These are phyloP conservation scores for Cotesia typhae DNA, from an alignment of 1,140 invertebrate genomes.

Conservation along the genomic window DNA sequence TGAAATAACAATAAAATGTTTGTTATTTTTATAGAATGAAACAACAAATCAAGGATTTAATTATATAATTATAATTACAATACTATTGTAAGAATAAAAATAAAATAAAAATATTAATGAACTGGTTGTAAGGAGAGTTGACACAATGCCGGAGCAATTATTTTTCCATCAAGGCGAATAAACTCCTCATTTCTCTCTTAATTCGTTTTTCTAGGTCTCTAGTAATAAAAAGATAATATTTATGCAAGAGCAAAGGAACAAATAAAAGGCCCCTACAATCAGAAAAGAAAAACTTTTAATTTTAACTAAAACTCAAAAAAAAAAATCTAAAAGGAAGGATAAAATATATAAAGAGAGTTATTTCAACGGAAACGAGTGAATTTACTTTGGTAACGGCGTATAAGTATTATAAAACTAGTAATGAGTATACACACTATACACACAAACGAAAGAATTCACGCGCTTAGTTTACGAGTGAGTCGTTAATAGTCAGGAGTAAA, in stretches of 20 bases:
- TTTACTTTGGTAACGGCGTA: conserved; percentile 15
- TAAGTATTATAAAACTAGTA: too few species aligned
- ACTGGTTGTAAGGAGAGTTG: conserved; percentile 9
- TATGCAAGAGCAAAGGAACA: conserved; percentile 26
- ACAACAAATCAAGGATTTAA: too few species aligned
- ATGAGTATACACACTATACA: not conserved
- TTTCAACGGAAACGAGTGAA: conserved; percentile 32
- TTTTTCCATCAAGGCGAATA: conserved; percentile 2
- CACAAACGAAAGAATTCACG: conserved; percentile 38
- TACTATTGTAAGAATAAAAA: not conserved
- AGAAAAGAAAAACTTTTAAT: not conserved
- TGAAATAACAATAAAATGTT: not conserved
- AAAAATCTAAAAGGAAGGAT: too few species aligned
- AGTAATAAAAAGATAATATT: conserved; percentile 36
- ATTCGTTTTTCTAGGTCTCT: not conserved
- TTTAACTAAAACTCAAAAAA: too few species aligned
- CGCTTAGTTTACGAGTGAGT: conserved; percentile 27
- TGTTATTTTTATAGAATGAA: too few species aligned
- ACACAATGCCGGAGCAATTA: conserved; percentile 23
- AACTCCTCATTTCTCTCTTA: not conserved
- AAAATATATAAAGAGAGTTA: conserved; percentile 30
- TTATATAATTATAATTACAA: too few species aligned
- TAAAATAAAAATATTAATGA: not conserved
- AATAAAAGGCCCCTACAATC: too few species aligned
- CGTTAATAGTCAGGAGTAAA: conserved; percentile 22